phyloP scores from a whole-genome alignment of 1,140 invertebrate genomes.

The Lordiphosa mommai region DNA sequence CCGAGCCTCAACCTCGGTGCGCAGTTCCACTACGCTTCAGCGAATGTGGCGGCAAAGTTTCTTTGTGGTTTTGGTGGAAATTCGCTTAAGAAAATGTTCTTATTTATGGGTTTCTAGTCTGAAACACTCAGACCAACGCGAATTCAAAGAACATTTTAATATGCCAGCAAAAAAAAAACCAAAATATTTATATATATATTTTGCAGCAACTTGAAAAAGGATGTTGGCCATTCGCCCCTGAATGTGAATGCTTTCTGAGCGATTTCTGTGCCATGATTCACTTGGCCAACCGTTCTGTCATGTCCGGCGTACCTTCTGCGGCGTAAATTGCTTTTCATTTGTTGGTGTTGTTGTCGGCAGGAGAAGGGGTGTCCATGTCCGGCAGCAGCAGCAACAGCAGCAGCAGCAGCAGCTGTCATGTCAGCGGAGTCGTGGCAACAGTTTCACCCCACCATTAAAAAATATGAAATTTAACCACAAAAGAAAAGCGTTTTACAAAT shows the following conservation, averaged over 20 bases:
- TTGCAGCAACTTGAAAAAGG: too few species aligned
- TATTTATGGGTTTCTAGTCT: slow-evolving; percentile 43
- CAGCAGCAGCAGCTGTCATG: slow-evolving; percentile 66
- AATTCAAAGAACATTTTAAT: slow-evolving; percentile 53
- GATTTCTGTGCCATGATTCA: slow-evolving; percentile 53
- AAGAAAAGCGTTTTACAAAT: slow-evolving; percentile 63
- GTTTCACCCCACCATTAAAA: slow-evolving; percentile 37
- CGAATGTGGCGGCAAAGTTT: too few species aligned
- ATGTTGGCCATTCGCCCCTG: slow-evolving; percentile 41
- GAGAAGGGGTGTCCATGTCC: slow-evolving; percentile 12
- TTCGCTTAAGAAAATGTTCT: slow-evolving; percentile 48
- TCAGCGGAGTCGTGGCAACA: slow-evolving; percentile 29
- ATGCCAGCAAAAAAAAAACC: slow-evolving; percentile 25
- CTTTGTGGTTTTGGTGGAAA: slow-evolving; percentile 6
- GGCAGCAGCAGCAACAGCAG: too few species aligned
- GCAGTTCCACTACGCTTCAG: too few species aligned
- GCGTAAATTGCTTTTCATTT: slow-evolving; percentile 73
- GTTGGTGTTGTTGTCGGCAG: slow-evolving; percentile 7
- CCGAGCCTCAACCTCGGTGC: background rate
- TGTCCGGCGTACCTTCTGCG: slow-evolving; percentile 22
- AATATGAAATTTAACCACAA: slow-evolving; percentile 52
- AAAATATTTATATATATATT: too few species aligned
- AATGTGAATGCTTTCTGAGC: slow-evolving; percentile 50
- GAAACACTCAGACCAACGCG: slow-evolving; percentile 28
- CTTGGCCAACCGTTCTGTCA: slow-evolving; percentile 9